Percentiles rank a stretch among this genome's conserved stretches.
Conservation (phyloP, 2,113 vertebrate genomes). For the Spheniscus mendiculus region DNA sequence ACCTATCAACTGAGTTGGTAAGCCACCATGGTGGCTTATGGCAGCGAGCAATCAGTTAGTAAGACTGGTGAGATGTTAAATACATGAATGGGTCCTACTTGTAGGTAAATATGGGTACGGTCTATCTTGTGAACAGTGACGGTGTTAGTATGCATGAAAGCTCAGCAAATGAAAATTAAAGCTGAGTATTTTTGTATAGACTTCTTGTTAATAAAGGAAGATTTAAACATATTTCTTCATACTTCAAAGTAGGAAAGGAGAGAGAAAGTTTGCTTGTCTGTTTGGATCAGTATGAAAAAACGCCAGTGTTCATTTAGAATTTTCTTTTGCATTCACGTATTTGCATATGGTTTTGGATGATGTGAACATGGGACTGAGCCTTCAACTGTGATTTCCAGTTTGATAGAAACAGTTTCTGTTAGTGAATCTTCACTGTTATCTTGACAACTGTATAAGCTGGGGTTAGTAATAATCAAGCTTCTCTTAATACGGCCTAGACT, state of each 20-base stretch:
- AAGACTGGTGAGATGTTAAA: not conserved
- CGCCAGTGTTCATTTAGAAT: not conserved
- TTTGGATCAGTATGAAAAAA: not conserved
- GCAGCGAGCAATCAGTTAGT: not conserved
- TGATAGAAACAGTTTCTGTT: slow-evolving; percentile 1
- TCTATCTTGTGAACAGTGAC: not conserved
- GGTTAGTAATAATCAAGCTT: slow-evolving; percentile 48
- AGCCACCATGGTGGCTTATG: not conserved
- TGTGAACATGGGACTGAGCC: not conserved
- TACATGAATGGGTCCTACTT: not conserved
- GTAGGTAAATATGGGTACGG: not conserved
- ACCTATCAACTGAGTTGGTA: not conserved
- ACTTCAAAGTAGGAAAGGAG: not conserved
- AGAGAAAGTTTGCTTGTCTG: not conserved
- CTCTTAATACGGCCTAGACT: slow-evolving; percentile 43
- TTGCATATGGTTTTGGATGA: not conserved
- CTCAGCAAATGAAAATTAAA: slow-evolving; percentile 10
- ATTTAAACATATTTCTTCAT: not conserved
- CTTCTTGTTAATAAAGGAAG: not conserved
- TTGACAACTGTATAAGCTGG: slow-evolving; percentile 41
- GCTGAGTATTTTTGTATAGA: not conserved
- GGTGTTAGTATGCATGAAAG: not conserved
- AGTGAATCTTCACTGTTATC: slow-evolving; percentile 53
- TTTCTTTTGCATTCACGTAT: not conserved
- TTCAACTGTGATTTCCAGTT: slow-evolving; percentile 25